Evolutionary conservation across 2,797 vertebrate genomes (phyloP).

Genomic region (Phoebastria nigripes): DNA sequence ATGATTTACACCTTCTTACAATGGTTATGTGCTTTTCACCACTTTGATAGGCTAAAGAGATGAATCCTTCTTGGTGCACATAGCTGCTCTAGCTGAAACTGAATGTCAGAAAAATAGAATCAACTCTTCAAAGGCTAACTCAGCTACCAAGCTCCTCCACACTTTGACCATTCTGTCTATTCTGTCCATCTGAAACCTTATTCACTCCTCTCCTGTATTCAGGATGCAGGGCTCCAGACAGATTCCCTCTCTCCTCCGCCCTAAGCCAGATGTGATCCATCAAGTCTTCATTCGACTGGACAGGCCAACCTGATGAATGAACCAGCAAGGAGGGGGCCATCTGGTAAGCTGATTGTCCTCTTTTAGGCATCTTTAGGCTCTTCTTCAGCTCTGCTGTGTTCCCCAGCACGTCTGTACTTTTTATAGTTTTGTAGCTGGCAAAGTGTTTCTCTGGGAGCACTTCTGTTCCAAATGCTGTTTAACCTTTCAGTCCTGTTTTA

Average conservation of each 20-base stretch:
- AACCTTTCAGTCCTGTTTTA: background rate
- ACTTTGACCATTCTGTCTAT: background rate
- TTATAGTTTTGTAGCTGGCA: background rate
- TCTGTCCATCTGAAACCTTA: constrained; percentile 9
- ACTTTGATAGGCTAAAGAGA: background rate
- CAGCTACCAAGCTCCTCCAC: background rate
- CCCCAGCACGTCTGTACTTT: background rate
- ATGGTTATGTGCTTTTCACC: background rate
- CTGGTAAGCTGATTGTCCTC: constrained; percentile 26
- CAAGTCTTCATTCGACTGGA: constrained; percentile 14
- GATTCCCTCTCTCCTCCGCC: constrained; percentile 8
- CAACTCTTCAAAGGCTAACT: background rate
- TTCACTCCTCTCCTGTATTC: constrained; percentile 43
- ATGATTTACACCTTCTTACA: background rate
- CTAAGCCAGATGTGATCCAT: constrained; percentile 23
- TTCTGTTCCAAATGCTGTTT: constrained; percentile 4
- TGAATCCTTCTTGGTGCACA: background rate
- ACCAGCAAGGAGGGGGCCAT: constrained; percentile 12
- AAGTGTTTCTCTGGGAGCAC: background rate
- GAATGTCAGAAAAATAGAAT: background rate
- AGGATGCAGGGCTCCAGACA: constrained; percentile 35
- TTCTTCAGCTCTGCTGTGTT: constrained; percentile 30
- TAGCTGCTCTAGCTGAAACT: background rate
- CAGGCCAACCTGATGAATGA: constrained; percentile 23
- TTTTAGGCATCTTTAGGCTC: constrained; percentile 49